phyloP scores from a whole-genome alignment of 2,888 invertebrate genomes.

The Zygogramma bicolorata region DNA sequence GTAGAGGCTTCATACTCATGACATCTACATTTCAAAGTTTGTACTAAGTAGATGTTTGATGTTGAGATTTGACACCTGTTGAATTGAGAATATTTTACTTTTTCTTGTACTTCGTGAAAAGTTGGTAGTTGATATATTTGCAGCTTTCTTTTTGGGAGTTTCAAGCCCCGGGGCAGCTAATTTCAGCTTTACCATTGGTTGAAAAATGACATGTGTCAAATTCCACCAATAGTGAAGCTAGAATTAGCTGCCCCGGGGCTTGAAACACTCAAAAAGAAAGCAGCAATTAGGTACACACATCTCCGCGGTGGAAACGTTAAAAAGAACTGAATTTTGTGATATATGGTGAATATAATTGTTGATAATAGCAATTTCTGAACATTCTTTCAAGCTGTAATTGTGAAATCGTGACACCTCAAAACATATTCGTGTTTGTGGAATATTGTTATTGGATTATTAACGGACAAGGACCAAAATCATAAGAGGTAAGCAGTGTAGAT shows the following conservation, averaged over 20 bases:
- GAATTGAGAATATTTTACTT: constrained; percentile 13
- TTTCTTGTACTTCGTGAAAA: constrained; percentile 2
- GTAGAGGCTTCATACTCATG: no score
- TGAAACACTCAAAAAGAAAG: no score
- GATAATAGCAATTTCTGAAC: neutral
- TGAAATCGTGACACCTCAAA: neutral
- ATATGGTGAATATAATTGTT: neutral
- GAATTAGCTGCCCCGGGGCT: no score
- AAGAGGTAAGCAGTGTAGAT: constrained; percentile 4
- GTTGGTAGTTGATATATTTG: neutral
- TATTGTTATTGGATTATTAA: constrained; percentile 1
- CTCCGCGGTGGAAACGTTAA: neutral
- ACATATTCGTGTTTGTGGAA: constrained; percentile 4
- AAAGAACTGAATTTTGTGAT: neutral
- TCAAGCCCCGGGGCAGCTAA: no score
- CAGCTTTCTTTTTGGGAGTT: no score
- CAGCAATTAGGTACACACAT: neutral
- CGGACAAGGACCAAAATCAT: constrained; percentile 2
- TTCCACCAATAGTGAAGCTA: no score
- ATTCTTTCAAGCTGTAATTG: neutral
- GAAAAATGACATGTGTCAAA: no score
- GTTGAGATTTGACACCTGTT: constrained; percentile 20
- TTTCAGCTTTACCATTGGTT: no score
- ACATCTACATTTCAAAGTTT: neutral
- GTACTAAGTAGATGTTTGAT: neutral